Evolutionary conservation across 2,113 vertebrate genomes (phyloP).

Genomic region (Benitochromis conjunctus): DNA sequence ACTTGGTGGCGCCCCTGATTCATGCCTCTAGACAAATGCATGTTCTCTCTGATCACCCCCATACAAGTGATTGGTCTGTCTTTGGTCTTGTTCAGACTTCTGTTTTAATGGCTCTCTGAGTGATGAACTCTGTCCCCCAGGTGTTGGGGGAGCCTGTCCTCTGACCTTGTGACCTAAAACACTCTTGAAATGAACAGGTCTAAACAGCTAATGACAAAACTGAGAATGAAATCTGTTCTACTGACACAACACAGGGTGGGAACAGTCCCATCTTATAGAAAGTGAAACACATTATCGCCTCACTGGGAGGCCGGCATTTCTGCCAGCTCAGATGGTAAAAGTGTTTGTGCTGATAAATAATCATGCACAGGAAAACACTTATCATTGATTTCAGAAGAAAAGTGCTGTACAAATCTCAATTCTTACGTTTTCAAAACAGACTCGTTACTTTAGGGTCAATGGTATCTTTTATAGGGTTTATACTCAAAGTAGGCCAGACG

Average conservation of each 20-base stretch:
- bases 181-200: constrained; percentile 51
- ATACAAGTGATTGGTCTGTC: not conserved
- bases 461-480: not conserved
- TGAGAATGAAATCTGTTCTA: not conserved
- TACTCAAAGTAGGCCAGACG: not conserved
- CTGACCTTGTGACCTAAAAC: constrained; percentile 59
- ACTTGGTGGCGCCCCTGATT: not conserved
- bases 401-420: not conserved
- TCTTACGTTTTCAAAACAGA: not conserved
- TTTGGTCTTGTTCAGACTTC: constrained; percentile 16
- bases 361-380: not conserved
- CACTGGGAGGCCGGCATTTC: not conserved
- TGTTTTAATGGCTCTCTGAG: constrained; percentile 49
- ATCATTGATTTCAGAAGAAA: not conserved
- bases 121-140: constrained; percentile 60
- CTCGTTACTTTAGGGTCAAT: not conserved
- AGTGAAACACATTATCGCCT: not conserved
- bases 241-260: not conserved
- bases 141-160: constrained; percentile 47
- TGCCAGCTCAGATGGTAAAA: not conserved
- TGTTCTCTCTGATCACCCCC: constrained; percentile 31
- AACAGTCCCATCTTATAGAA: not conserved
- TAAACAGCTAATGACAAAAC: constrained; percentile 34
- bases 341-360: not conserved
- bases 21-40: not conserved